Conservation (phyloP, 2,797 vertebrate species). For the Hipposideros larvatus region DNA sequence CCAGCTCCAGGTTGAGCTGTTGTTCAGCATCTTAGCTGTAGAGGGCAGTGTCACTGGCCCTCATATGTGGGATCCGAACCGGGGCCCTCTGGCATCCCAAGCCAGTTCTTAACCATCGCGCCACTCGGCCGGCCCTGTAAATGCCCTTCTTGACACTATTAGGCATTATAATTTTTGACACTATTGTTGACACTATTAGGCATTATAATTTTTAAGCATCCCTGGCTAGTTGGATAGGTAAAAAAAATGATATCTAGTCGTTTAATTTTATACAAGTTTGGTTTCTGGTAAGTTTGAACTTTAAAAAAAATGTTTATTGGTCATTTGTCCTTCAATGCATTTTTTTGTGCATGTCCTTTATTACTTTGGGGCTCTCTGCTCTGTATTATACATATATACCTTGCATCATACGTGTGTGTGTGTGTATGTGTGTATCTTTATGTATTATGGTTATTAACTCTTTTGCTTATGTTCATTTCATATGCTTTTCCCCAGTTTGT, state of each 20-base stretch:
- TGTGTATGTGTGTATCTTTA: neutral
- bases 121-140: no score
- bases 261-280: neutral
- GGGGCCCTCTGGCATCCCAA: no score
- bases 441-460: neutral
- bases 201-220: neutral
- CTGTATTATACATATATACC: neutral
- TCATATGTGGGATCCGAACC: no score
- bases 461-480: constrained; percentile 23
- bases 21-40: no score
- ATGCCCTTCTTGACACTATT: neutral
- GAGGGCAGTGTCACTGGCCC: no score
- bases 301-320: neutral
- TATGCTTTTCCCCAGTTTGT: neutral
- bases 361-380: neutral
- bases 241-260: neutral
- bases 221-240: neutral
- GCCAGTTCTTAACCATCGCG: no score
- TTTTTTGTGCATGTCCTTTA: constrained; percentile 38
- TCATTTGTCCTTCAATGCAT: neutral
- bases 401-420: neutral
- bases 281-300: constrained; percentile 8
- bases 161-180: neutral
- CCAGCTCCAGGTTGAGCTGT: no score
- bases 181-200: neutral